Percentiles rank a stretch among this genome's conserved stretches.
These are phyloP conservation scores for Dryobota labecula DNA, from an alignment of 2,888 invertebrate species.

Conservation along the genomic window DNA sequence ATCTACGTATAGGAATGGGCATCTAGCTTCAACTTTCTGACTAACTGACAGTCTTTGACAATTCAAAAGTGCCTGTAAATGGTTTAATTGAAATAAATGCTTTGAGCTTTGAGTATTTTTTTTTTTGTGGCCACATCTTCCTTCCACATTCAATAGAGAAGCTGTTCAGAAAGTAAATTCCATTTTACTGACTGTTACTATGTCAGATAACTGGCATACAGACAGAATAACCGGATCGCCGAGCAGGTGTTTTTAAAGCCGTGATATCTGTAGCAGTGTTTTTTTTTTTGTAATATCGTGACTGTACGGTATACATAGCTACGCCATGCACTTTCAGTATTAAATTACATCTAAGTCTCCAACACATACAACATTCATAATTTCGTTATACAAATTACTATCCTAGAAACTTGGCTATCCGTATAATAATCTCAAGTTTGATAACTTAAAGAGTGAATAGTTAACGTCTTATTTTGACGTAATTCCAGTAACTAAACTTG, in stretches of 20 bases:
- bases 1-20: too few relatives aligned
- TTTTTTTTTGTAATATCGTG: not conserved
- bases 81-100: too few relatives aligned
- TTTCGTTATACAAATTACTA: slow-evolving; percentile 29
- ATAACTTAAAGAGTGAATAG: slow-evolving; percentile 50
- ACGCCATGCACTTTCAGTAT: slow-evolving; percentile 7
- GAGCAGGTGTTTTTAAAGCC: not conserved
- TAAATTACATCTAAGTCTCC: not conserved
- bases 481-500: slow-evolving; percentile 37
- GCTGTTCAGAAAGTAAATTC: slow-evolving; percentile 14
- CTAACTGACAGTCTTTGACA: too few relatives aligned
- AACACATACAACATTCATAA: slow-evolving; percentile 34
- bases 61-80: too few relatives aligned
- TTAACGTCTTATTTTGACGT: slow-evolving; percentile 38
- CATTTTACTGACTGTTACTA: slow-evolving; percentile 3
- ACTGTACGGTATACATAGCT: not conserved
- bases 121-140: not conserved
- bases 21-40: too few relatives aligned
- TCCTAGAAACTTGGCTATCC: slow-evolving; percentile 30
- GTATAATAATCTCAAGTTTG: slow-evolving; percentile 26
- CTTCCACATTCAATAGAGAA: slow-evolving; percentile 6
- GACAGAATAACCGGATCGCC: not conserved
- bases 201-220: slow-evolving; percentile 11
- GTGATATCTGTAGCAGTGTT: not conserved
- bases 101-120: too few relatives aligned